These are phyloP conservation scores for Panzeria rudis DNA, from an alignment of 2,888 invertebrate genomes.

Conservation along the genomic window DNA sequence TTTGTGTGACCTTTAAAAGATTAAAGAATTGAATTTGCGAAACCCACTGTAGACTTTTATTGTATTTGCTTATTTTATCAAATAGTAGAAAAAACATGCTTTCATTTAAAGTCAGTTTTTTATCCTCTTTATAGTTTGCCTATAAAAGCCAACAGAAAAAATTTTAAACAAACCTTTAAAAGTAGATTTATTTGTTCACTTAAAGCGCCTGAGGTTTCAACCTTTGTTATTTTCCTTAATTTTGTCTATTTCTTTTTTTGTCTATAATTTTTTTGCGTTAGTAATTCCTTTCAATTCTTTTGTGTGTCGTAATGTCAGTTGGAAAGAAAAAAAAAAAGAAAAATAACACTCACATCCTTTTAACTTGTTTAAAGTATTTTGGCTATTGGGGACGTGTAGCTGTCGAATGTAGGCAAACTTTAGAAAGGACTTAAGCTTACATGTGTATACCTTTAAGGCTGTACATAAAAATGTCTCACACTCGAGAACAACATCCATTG, in stretches of 20 bases:
- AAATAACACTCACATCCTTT: conserved; percentile 36
- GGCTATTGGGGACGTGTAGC: conserved; percentile 25
- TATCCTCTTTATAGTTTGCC: conserved; percentile 38
- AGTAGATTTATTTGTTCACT: conserved; percentile 62
- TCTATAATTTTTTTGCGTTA: not conserved
- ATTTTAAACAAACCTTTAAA: conserved; percentile 34
- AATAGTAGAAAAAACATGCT: conserved; percentile 34
- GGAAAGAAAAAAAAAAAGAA: not conserved
- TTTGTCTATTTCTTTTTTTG: not conserved
- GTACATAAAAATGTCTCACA: not conserved
- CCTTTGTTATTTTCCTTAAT: conserved; percentile 58
- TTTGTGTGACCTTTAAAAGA: not conserved
- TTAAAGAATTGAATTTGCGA: not conserved
- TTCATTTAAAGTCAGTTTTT: no score
- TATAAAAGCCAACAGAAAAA: not conserved
- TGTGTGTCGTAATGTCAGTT: conserved; percentile 52
- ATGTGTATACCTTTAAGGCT: not conserved
- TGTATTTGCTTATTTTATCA: conserved; percentile 33
- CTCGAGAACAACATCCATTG: conserved; percentile 44
- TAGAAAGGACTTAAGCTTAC: conserved; percentile 9
- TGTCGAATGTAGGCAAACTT: conserved; percentile 36
- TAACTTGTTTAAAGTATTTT: not conserved
- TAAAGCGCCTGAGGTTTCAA: conserved; percentile 57
- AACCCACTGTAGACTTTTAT: conserved; percentile 34
- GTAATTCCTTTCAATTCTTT: conserved; percentile 56